Percentiles rank a stretch among this genome's conserved stretches.
These are phyloP conservation scores for Syrmaticus mikado DNA, from an alignment of 2,113 vertebrate species.

Conservation along the genomic window DNA sequence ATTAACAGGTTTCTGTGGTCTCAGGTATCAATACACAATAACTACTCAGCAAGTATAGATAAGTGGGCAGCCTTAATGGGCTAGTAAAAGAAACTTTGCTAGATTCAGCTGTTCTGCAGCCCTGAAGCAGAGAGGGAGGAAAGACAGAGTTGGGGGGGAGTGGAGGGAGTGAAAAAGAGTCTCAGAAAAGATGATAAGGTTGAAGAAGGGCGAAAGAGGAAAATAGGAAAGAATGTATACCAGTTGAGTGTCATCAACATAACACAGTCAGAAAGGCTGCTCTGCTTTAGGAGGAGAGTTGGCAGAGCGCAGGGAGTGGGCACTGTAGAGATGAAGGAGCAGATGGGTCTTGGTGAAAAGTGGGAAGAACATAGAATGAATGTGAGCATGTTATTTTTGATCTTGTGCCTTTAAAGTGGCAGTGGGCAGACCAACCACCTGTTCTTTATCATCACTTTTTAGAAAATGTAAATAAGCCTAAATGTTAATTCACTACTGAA, in stretches of 20 bases:
- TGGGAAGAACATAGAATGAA: constrained; percentile 11
- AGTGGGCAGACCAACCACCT: constrained; percentile 41
- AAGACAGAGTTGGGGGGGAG: background rate
- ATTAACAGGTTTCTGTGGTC: background rate
- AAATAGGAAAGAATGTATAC: background rate
- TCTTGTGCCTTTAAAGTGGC: constrained; percentile 49
- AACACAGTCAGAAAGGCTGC: background rate
- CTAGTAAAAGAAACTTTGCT: background rate
- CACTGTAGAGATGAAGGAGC: constrained; percentile 41
- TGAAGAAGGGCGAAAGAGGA: background rate
- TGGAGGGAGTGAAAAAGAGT: background rate
- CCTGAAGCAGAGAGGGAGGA: background rate
- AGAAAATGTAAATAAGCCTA: constrained; percentile 51
- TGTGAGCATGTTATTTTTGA: constrained; percentile 34
- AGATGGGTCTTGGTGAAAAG: constrained; percentile 45
- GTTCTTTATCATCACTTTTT: constrained; percentile 52
- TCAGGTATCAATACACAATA: background rate
- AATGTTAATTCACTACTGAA: constrained; percentile 16
- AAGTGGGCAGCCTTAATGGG: background rate
- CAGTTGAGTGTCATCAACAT: background rate
- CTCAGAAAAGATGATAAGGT: background rate
- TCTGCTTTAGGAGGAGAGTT: constrained; percentile 15
- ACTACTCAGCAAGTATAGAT: background rate
- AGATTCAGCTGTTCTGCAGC: background rate
- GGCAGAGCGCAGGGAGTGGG: constrained; percentile 46